Evolutionary conservation across 2,888 invertebrate species (phyloP).

Genomic region (Amphimallon solstitiale): DNA sequence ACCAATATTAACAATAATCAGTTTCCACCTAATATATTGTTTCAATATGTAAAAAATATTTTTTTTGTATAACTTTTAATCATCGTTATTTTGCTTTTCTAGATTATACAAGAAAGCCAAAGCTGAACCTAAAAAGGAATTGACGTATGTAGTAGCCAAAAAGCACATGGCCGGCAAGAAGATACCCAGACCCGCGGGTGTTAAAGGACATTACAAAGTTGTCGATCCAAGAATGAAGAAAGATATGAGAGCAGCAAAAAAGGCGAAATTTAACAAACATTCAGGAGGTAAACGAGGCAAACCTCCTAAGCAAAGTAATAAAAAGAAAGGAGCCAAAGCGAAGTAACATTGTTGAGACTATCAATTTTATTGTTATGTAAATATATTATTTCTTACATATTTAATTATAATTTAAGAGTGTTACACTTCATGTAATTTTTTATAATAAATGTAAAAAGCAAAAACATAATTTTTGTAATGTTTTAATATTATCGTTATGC

Average conservation of each 20-base stretch:
- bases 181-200: conserved; percentile 82
- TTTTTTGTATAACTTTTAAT: no score
- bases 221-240: conserved; percentile 98
- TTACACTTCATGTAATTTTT: no score
- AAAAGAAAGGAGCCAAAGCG: conserved; percentile 18
- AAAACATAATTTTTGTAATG: no score
- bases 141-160: conserved; percentile 94
- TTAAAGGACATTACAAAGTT: conserved; percentile 92
- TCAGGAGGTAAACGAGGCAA: conserved; percentile 52
- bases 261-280: conserved; percentile 56
- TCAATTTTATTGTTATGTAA: conserved; percentile 11
- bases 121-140: conserved; percentile 85
- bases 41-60: no score
- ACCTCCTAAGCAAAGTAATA: conserved; percentile 33
- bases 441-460: no score
- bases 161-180: conserved; percentile 83
- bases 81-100: no score
- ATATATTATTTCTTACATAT: not conserved
- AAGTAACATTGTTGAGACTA: conserved; percentile 14
- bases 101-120: conserved; percentile 92
- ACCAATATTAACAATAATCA: no score
- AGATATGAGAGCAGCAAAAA: conserved; percentile 79
- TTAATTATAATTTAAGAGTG: no score
- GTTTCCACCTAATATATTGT: no score
- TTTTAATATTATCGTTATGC: no score